These are phyloP conservation scores for Cremastobaeus sp. DNA, from an alignment of 2,888 invertebrate species.

Conservation along the genomic window DNA sequence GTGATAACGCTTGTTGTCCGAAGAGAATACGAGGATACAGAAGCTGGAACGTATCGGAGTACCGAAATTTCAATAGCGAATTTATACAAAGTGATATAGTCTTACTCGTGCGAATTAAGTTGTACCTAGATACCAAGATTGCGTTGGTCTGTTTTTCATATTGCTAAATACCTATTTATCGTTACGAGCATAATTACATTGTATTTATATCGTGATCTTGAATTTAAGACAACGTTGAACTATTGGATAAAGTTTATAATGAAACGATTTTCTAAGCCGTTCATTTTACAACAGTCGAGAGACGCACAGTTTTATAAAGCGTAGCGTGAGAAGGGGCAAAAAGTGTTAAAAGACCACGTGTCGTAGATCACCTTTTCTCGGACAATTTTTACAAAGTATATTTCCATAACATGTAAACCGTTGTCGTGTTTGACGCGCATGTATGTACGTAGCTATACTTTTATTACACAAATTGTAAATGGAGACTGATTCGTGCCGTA, in stretches of 20 bases:
- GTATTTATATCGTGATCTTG: constrained; percentile 51
- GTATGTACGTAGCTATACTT: constrained; percentile 56
- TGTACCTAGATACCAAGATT: constrained; percentile 47
- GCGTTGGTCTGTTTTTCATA: constrained; percentile 53
- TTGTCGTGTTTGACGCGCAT: constrained; percentile 52
- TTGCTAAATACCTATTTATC: constrained; percentile 55
- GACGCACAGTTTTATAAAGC: constrained; percentile 58
- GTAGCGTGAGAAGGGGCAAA: constrained; percentile 41
- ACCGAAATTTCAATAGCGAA: constrained; percentile 51
- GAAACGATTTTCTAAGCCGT: constrained; percentile 51
- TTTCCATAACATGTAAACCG: constrained; percentile 50
- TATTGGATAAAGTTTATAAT: constrained; percentile 60
- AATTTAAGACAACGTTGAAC: constrained; percentile 58
- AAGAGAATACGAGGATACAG: constrained; percentile 10
- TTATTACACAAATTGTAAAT: constrained; percentile 57
- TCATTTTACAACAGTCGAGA: constrained; percentile 54
- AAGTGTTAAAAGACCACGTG: constrained; percentile 39
- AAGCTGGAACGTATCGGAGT: constrained; percentile 29
- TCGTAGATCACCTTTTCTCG: constrained; percentile 54
- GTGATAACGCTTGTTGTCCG: constrained; percentile 53
- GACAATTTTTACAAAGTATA: constrained; percentile 55
- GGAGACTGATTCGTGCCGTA: constrained; percentile 60
- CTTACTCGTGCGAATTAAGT: constrained; percentile 40
- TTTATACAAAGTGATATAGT: constrained; percentile 51
- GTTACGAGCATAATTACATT: constrained; percentile 55